phyloP scores from a whole-genome alignment of 1,140 invertebrate species.

The Planococcus citri region DNA sequence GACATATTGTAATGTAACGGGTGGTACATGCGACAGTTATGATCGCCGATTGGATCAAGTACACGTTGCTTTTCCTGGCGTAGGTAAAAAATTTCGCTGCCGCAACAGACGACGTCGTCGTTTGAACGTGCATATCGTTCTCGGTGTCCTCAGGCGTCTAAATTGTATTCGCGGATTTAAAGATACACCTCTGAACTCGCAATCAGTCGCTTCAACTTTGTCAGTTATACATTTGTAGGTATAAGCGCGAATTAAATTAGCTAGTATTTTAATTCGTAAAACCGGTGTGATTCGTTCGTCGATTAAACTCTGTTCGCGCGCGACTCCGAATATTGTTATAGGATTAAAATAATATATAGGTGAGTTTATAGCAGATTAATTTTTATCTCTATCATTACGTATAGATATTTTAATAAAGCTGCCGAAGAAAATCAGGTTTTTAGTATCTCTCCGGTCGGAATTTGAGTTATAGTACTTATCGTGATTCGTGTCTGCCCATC shows the following conservation, averaged over 20 bases:
- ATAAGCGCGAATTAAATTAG: not conserved
- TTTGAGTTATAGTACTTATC: no score
- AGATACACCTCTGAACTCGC: constrained; percentile 5
- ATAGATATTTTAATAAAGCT: no score
- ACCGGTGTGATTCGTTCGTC: not conserved
- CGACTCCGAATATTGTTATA: no score
- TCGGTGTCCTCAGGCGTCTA: constrained; percentile 1
- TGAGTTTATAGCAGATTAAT: not conserved
- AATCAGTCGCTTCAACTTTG: not conserved
- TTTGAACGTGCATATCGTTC: not conserved
- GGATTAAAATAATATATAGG: not conserved
- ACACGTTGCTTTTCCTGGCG: not conserved
- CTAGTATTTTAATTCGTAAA: not conserved
- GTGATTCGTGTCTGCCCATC: no score
- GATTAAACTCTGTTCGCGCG: not conserved
- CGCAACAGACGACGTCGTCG: not conserved
- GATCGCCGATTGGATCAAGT: not conserved
- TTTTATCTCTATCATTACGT: no score
- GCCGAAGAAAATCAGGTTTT: no score
- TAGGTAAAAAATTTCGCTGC: not conserved
- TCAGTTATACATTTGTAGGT: not conserved
- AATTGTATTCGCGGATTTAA: not conserved
- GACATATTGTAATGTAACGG: no score
- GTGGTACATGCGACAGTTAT: not conserved
- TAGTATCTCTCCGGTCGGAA: no score